Base-by-base conservation (phyloP, 2,888 invertebrate genomes). In the Drosophila sordidula region DNA sequence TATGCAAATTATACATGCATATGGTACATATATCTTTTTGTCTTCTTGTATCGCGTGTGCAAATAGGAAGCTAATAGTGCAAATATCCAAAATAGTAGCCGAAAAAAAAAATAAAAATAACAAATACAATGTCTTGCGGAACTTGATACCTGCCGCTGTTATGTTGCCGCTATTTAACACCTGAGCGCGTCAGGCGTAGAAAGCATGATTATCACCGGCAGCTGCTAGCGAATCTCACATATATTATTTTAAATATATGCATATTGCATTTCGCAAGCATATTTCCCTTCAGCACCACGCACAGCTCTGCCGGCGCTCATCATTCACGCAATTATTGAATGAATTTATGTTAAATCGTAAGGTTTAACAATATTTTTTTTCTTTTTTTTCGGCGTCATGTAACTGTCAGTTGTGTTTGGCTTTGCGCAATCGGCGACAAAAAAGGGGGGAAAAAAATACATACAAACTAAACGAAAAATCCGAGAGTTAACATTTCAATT, bases 281-380 rank as follows among this genome's bases (percentile, higher is more conserved):
- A 64, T 77, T 77, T 80, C 56, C 73, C 46, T 25, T 62, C 22
- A 34, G 41, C 65, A 71, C 76, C 83, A 86, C 89, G 68, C 89
- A 85, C 61, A 65, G 52, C 62, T 42, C 58, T 51, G 36, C 14
- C 50, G 26, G 42, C 39, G 49, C 54, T 52, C 56, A 63, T 66
- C 84, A 84, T 77, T 72, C 87, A 72, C 61, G 69, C 85, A 89
- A 84, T 82, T 82, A 82, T 82, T 87, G 52, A 89, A 74, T 66
- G 85, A 87, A 87, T 70, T 74, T 77, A 62, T 87, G 87, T 83
- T 83, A 83, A 89, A 83, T 83, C 82, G 81, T 65, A 80, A 52
- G 71, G 70, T 65, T 78, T 79, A 58, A 65, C 52, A 67, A 73
- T 73, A 71, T 74, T 16, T 44, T 41, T 18, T 29, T 42, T 74